These are phyloP conservation scores for Bubalus kerabau DNA, from an alignment of 2,113 vertebrate genomes.

Conservation along the genomic window DNA sequence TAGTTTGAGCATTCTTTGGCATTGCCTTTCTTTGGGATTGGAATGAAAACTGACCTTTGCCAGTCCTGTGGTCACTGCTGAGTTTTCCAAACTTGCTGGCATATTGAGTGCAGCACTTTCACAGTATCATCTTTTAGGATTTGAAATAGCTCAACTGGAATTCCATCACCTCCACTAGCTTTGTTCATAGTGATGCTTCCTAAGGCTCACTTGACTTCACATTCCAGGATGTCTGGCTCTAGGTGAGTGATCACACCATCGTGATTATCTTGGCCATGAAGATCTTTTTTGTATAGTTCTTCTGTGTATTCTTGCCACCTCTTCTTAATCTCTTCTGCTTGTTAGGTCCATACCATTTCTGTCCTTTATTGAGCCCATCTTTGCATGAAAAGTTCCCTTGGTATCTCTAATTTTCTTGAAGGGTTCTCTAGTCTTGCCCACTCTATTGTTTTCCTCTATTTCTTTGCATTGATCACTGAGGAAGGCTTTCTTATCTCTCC, in stretches of 20 bases:
- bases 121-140: background rate
- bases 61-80: background rate
- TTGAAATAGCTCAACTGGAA: background rate
- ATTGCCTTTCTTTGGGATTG: background rate
- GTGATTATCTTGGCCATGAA: background rate
- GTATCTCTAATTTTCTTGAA: background rate
- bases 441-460: background rate
- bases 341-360: background rate
- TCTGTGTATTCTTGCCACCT: background rate
- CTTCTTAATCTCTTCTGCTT: background rate
- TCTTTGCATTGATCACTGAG: background rate
- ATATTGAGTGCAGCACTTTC: background rate
- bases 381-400: background rate
- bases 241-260: background rate
- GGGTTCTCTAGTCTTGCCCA: background rate
- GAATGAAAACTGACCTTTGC: background rate
- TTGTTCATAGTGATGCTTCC: background rate
- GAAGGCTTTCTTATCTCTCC: background rate
- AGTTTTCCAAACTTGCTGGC: background rate
- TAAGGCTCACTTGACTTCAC: background rate
- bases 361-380: background rate
- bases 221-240: background rate
- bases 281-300: background rate
- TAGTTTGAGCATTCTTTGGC: background rate
- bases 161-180: background rate